These are phyloP conservation scores for Lepisosteus osseus DNA, from an alignment of 2,113 vertebrate genomes.

Conservation along the genomic window DNA sequence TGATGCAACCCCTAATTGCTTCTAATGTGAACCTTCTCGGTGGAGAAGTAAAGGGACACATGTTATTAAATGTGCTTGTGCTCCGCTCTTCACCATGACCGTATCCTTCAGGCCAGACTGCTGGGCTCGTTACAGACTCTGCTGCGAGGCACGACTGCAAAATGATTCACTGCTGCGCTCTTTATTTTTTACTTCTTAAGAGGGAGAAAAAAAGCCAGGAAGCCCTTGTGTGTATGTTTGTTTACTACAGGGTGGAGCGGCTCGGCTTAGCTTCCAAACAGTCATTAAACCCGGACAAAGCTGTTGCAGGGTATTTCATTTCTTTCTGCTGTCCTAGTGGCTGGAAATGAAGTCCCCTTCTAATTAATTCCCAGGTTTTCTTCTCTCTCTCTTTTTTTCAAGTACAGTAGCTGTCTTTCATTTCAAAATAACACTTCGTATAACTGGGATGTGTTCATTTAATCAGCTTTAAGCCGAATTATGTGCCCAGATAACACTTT, in stretches of 20 bases:
- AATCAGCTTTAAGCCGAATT: no score
- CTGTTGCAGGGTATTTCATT: not conserved
- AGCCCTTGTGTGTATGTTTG: not conserved
- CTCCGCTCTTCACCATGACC: rapidly evolving
- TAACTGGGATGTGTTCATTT: no score
- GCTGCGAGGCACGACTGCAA: not conserved
- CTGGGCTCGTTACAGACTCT: not conserved
- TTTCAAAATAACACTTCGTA: no score
- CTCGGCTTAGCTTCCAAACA: not conserved
- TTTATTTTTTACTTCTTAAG: not conserved
- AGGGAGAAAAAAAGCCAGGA: not conserved
- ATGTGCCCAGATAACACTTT: no score
- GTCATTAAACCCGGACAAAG: not conserved
- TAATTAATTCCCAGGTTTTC: no score
- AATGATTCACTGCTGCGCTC: conserved; percentile 4
- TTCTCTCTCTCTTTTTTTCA: no score
- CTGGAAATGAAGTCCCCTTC: no score
- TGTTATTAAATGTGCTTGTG: not conserved
- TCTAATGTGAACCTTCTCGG: not conserved
- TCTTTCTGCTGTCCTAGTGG: no score
- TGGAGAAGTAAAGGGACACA: not conserved
- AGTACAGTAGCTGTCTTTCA: no score
- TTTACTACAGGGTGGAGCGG: conserved; percentile 1
- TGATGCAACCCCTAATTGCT: not conserved
- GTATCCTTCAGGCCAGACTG: not conserved